Evolutionary conservation across 2,113 vertebrate species (phyloP).

Genomic region (Acanthisitta chloris): DNA sequence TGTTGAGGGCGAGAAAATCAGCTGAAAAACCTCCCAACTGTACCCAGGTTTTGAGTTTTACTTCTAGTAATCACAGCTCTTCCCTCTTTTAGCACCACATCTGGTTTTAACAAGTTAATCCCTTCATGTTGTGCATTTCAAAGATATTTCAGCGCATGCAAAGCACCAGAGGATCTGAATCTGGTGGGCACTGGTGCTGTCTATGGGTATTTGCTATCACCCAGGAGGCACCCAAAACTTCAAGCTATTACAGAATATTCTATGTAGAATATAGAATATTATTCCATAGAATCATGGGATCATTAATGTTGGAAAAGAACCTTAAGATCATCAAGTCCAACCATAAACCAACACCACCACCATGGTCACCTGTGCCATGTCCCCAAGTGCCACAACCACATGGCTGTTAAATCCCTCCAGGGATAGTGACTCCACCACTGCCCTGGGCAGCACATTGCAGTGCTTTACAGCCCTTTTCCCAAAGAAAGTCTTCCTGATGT

Average conservation of each 20-base stretch:
- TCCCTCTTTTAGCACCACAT: not conserved
- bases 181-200: not conserved
- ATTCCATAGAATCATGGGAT: too few relatives aligned
- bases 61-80: not conserved
- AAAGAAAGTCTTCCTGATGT: too few relatives aligned
- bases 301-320: too few relatives aligned
- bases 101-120: not conserved
- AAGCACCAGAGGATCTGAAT: not conserved
- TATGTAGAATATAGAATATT: too few relatives aligned
- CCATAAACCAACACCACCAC: too few relatives aligned
- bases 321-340: too few relatives aligned
- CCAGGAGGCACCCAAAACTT: not conserved
- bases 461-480: too few relatives aligned
- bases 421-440: too few relatives aligned
- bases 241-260: accelerated
- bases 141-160: not conserved
- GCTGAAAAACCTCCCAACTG: not conserved
- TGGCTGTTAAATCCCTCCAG: too few relatives aligned
- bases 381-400: too few relatives aligned
- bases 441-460: too few relatives aligned
- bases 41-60: not conserved
- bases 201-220: not conserved
- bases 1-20: not conserved
- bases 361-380: too few relatives aligned
- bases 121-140: not conserved